phyloP scores from a whole-genome alignment of 2,113 vertebrate genomes.

The Rhabdomys dilectus region DNA sequence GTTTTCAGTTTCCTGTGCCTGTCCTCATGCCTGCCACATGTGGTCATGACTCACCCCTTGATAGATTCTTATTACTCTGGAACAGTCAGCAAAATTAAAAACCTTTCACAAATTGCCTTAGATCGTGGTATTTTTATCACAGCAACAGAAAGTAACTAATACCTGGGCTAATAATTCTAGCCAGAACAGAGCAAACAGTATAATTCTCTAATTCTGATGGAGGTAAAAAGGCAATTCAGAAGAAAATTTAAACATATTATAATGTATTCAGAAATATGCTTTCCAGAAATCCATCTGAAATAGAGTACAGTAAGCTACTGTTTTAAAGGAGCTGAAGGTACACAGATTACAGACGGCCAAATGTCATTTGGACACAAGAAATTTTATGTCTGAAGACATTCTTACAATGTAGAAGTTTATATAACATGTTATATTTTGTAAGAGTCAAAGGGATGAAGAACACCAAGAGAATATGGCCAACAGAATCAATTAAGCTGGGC shows the following conservation, averaged over 20 bases:
- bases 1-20: too few relatives aligned
- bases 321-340: background rate
- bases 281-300: background rate
- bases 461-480: background rate
- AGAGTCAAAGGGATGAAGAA: background rate
- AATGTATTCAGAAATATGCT: background rate
- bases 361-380: background rate
- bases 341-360: background rate
- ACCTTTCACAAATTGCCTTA: background rate
- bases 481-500: background rate
- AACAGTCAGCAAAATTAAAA: background rate
- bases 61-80: background rate
- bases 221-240: background rate
- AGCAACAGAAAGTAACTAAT: background rate
- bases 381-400: background rate
- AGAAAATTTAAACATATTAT: background rate
- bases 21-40: background rate
- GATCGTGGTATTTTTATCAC: background rate
- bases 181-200: background rate
- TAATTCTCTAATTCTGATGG: background rate
- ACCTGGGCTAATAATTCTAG: background rate
- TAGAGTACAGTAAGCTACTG: background rate
- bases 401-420: constrained; percentile 19
- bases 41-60: too few relatives aligned
- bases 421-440: background rate